Conservation (phyloP, 1,140 invertebrate species). For the Trichonephila inaurata region DNA sequence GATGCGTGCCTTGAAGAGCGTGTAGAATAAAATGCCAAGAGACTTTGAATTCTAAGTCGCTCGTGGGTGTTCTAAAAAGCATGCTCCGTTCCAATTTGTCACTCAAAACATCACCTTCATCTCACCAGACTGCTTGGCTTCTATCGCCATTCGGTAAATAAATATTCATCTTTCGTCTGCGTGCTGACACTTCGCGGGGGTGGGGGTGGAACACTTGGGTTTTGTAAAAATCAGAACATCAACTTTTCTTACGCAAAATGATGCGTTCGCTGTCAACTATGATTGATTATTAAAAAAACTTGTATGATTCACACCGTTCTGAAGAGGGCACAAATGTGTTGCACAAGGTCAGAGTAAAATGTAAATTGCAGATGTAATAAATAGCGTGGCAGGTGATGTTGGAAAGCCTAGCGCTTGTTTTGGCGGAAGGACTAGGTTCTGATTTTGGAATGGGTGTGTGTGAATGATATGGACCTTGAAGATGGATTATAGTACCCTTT, state of each 20-base stretch:
- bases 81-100: neutral
- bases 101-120: conserved; percentile 9
- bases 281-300: neutral
- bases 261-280: neutral
- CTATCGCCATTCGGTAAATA: neutral
- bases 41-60: neutral
- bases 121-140: neutral
- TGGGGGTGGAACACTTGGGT: neutral
- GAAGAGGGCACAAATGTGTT: neutral
- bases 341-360: conserved; percentile 2
- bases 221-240: neutral
- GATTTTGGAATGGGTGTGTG: neutral
- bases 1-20: neutral
- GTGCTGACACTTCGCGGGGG: neutral
- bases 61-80: neutral
- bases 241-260: neutral
- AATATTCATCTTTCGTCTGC: neutral
- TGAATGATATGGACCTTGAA: neutral
- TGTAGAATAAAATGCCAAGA: no score
- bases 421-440: neutral
- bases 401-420: neutral
- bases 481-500: no score
- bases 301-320: neutral
- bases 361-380: conserved; percentile 1
- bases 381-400: neutral